Evolutionary conservation across 2,113 vertebrate genomes (phyloP).

Genomic region (Nothoprocta perdicaria): DNA sequence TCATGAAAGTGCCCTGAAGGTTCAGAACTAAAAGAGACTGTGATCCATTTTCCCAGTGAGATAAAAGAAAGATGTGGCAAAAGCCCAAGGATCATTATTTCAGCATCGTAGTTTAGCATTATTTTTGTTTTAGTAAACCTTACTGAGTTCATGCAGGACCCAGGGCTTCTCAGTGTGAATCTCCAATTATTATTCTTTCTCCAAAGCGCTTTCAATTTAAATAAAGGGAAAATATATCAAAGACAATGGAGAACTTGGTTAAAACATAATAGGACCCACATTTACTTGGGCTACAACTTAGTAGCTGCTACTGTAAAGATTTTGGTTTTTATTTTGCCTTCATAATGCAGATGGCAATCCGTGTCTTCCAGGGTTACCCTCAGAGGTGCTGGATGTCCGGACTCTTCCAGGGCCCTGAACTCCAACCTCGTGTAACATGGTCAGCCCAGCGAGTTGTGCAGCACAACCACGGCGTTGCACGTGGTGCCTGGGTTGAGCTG

Average conservation of each 20-base stretch:
- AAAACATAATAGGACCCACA: neutral
- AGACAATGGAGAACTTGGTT: neutral
- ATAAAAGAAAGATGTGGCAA: neutral
- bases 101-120: neutral
- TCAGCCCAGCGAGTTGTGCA: neutral
- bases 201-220: neutral
- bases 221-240: neutral
- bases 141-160: neutral
- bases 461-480: rapidly evolving
- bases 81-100: neutral
- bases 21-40: neutral
- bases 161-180: neutral
- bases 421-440: neutral
- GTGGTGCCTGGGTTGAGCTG: neutral
- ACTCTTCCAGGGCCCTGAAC: neutral
- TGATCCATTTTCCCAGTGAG: neutral
- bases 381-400: neutral
- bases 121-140: neutral
- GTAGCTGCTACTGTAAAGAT: neutral
- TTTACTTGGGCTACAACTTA: neutral
- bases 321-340: neutral
- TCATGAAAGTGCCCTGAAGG: neutral
- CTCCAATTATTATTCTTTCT: neutral
- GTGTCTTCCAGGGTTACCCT: neutral
- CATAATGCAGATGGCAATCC: neutral